Conservation (phyloP, 2,888 invertebrate genomes). For the Drosophila paracracens region DNA sequence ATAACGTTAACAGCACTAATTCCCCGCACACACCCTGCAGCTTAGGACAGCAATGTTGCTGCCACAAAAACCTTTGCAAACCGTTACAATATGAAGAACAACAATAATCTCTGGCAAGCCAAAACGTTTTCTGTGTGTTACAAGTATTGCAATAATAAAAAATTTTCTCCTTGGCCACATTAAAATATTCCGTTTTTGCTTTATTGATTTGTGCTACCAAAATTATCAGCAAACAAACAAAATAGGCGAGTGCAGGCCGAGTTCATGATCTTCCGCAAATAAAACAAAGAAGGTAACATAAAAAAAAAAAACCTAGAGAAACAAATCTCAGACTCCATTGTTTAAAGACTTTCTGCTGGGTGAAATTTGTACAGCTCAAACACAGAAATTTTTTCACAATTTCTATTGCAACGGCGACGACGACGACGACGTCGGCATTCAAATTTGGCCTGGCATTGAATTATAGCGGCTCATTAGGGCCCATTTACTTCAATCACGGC, state of each 20-base stretch:
- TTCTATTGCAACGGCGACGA: conserved; percentile 25
- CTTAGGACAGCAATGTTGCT: conserved; percentile 15
- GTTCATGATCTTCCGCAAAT: conserved; percentile 73
- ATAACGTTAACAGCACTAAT: conserved; percentile 28
- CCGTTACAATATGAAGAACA: conserved; percentile 63
- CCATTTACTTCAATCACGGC: conserved; percentile 74
- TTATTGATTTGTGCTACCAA: conserved; percentile 80
- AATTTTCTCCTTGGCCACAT: conserved; percentile 57
- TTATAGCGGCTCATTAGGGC: conserved; percentile 75
- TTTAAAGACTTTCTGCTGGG: conserved; percentile 63
- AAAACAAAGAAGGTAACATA: conserved; percentile 30
- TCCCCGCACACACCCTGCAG: neutral
- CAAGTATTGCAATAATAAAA: conserved; percentile 53
- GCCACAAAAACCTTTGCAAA: conserved; percentile 32
- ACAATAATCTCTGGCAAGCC: conserved; percentile 44
- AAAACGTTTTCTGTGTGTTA: conserved; percentile 57
- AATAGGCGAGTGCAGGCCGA: conserved; percentile 34
- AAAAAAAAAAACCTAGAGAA: conserved; percentile 36
- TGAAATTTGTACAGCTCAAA: conserved; percentile 61
- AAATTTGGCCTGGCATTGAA: conserved; percentile 73
- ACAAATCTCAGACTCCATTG: conserved; percentile 67
- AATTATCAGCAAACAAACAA: conserved; percentile 60
- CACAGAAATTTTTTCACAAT: conserved; percentile 58
- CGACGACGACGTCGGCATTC: conserved; percentile 47
- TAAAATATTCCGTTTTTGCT: conserved; percentile 61